These are phyloP conservation scores for Microtus oregoni DNA, from an alignment of 2,113 vertebrate genomes.

Conservation along the genomic window DNA sequence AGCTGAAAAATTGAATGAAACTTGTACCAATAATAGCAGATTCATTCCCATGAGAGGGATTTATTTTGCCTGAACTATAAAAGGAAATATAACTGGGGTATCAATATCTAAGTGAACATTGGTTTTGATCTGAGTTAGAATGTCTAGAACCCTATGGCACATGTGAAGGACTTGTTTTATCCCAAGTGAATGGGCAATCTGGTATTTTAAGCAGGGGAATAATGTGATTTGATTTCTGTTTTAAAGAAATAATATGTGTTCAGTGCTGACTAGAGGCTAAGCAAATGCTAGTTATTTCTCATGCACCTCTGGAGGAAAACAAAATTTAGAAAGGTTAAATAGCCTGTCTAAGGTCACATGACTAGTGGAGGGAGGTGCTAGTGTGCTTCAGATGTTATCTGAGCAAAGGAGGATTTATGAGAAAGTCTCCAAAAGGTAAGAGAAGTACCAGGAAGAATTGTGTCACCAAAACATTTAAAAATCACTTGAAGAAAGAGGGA, in stretches of 20 bases:
- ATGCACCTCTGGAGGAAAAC: constrained; percentile 28
- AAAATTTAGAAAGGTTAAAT: constrained; percentile 29
- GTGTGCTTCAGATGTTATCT: not conserved
- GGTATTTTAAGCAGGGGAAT: not conserved
- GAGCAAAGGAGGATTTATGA: constrained; percentile 13
- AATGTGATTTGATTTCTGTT: not conserved
- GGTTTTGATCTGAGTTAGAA: constrained; percentile 27
- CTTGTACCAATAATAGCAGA: not conserved
- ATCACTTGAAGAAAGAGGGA: not conserved
- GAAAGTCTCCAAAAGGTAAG: not conserved
- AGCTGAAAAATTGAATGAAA: not conserved
- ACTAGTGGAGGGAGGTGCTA: not conserved
- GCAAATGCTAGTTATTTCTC: not conserved
- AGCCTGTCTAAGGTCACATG: not conserved
- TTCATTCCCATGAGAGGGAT: not conserved
- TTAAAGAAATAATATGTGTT: constrained; percentile 2
- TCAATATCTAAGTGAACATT: not conserved
- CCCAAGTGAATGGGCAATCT: not conserved
- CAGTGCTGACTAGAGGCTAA: not conserved
- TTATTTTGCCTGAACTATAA: not conserved
- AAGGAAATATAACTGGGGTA: not conserved
- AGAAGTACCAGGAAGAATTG: not conserved
- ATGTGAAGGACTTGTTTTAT: not conserved
- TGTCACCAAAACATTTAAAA: not conserved
- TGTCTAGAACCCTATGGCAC: not conserved